phyloP scores from a whole-genome alignment of 2,797 vertebrate species.

The Coranthus polyacanthus region DNA sequence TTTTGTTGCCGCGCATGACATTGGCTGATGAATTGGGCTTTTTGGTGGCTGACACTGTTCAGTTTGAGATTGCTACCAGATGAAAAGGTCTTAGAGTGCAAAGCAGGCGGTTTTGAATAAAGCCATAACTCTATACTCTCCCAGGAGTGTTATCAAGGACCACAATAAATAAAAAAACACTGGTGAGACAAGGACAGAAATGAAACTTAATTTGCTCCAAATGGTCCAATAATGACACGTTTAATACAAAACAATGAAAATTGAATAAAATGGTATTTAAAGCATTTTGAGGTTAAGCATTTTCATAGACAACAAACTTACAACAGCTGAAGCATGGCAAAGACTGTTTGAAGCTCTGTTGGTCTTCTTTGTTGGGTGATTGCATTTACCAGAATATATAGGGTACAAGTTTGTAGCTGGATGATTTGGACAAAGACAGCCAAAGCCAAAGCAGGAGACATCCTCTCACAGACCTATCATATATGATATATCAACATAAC shows the following conservation, averaged over 20 bases:
- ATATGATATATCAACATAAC: slow-evolving; percentile 9
- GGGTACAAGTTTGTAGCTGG: slow-evolving; percentile 17
- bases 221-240: slow-evolving; percentile 41
- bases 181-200: slow-evolving; percentile 45
- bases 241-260: slow-evolving; percentile 17
- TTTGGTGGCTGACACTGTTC: slow-evolving; percentile 81
- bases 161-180: slow-evolving; percentile 61
- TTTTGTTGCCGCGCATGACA: slow-evolving; percentile 79
- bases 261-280: slow-evolving; percentile 39
- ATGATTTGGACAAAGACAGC: not conserved
- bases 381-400: no score
- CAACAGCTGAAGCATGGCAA: slow-evolving; percentile 2
- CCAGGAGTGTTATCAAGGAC: slow-evolving; percentile 56
- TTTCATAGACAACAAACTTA: slow-evolving; percentile 44
- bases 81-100: slow-evolving; percentile 84
- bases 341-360: slow-evolving; percentile 32
- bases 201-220: slow-evolving; percentile 57
- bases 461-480: not conserved
- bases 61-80: slow-evolving; percentile 86
- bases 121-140: slow-evolving; percentile 65
- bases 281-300: slow-evolving; percentile 44
- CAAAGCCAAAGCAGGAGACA: not conserved
- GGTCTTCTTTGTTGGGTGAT: slow-evolving; percentile 19
- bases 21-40: slow-evolving; percentile 86
- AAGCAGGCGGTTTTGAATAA: slow-evolving; percentile 67